Conservation (phyloP, 2,797 vertebrate genomes). For the Menidia menidia region DNA sequence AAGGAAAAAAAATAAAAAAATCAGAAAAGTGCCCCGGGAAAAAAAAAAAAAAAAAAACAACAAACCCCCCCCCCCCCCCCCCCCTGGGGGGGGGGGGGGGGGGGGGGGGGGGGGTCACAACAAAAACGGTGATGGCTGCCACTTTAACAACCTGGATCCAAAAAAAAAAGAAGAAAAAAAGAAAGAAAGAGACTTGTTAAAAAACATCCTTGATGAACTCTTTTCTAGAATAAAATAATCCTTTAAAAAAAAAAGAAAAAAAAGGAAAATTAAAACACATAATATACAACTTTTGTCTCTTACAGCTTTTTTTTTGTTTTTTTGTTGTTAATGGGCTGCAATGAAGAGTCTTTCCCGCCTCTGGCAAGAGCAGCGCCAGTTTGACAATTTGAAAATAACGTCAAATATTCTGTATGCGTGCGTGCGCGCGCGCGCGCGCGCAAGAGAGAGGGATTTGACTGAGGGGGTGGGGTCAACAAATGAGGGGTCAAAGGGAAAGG, state of each 20-base stretch:
- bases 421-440: constrained; percentile 11
- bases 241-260: constrained; percentile 36
- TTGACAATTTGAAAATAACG: constrained; percentile 65
- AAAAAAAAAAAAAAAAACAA: constrained; percentile 53
- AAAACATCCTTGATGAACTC: constrained; percentile 73
- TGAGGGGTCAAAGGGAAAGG: background rate
- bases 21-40: constrained; percentile 52
- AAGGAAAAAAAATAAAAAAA: constrained; percentile 13
- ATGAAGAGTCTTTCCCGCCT: constrained; percentile 65
- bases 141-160: constrained; percentile 3
- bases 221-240: constrained; percentile 79
- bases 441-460: background rate
- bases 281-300: constrained; percentile 74
- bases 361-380: constrained; percentile 47
- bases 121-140: constrained; percentile 7
- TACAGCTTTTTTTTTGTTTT: constrained; percentile 9
- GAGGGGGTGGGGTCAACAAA: background rate
- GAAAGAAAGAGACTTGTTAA: constrained; percentile 63
- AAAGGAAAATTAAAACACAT: constrained; percentile 77
- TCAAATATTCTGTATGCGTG: constrained; percentile 20
- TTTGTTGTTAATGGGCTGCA: constrained; percentile 17
- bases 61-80: constrained; percentile 59
- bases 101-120: constrained; percentile 16
- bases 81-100: no score
- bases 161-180: constrained; percentile 35